These are phyloP conservation scores for Ophion obscuratus DNA, from an alignment of 2,888 invertebrate species.

Conservation along the genomic window DNA sequence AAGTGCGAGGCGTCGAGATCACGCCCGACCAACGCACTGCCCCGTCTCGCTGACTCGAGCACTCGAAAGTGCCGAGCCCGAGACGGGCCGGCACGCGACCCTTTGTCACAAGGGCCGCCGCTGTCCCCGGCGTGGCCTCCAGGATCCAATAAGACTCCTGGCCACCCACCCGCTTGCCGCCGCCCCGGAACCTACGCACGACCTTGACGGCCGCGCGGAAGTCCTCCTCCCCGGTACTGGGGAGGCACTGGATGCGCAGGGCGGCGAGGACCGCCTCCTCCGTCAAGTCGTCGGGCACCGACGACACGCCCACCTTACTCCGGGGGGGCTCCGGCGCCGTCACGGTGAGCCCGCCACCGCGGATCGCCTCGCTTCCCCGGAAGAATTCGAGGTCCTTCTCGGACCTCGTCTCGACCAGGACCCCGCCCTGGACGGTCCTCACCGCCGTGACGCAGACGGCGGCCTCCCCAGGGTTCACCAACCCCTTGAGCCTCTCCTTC, in stretches of 20 bases:
- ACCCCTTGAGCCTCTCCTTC: background rate
- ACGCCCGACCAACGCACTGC: too few species aligned
- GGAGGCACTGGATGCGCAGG: background rate
- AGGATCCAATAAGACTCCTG: slow-evolving; percentile 4
- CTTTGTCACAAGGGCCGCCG: background rate
- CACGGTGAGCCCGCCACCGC: background rate
- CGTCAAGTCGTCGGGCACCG: background rate
- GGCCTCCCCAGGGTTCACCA: slow-evolving; percentile 26
- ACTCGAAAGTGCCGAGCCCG: too few species aligned
- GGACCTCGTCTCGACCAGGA: background rate
- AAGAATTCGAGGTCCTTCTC: slow-evolving; percentile 22
- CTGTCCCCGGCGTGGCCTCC: background rate
- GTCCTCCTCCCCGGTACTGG: background rate
- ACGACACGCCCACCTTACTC: background rate
- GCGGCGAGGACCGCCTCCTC: background rate
- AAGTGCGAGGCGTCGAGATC: too few species aligned
- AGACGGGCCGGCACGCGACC: slow-evolving; percentile 9
- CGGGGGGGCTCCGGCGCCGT: slow-evolving; percentile 14
- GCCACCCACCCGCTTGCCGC: background rate
- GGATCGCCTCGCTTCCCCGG: background rate
- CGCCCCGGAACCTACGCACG: background rate
- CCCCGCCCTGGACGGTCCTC: background rate
- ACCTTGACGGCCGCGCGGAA: slow-evolving; percentile 24
- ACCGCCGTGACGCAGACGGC: background rate
- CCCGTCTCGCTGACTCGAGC: too few species aligned